Evolutionary conservation across 1,140 invertebrate species (phyloP), one percentile per base, ranked within the genome.

Genomic region (Cherax destructor): DNA sequence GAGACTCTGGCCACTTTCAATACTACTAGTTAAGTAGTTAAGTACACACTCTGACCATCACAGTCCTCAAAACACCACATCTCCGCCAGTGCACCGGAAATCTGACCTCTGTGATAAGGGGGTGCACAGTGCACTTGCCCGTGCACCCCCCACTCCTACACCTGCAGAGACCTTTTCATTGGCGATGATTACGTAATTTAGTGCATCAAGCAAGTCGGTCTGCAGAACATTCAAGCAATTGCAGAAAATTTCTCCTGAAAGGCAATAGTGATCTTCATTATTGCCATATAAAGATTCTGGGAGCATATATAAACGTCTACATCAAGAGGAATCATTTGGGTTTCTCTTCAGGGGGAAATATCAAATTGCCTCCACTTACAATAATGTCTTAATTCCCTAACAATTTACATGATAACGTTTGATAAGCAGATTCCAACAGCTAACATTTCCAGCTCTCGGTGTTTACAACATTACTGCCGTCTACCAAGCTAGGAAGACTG

Each of bases 1-100:
- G 30, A 41, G 30, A 41, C 30, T 81, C 79, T 81, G 79, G 79
- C 50, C 50, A 81, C 79, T 59, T 79, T 87, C 76, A 87, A 87
- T 87, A 87, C 86, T 79, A 49, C 86, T 41, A 87, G 86, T 87
- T 87, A 87, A 87, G 86, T 41, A 87, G 86, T 87, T 87, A 87
- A 87, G 86, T 80, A 87, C 86, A 87, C 80, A 80, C 59, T 87
- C 86, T 65, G 56, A 77, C 49, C 76, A 87, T 61, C 61, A 21
- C 65, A 79, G 59, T 65, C 30, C 56, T 78, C 50, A 50, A 61
- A 78, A 79, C 49, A 74, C 30, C 56, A 30, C 50, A 65, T 61
- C 52, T 78, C 52, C 24, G 30, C 30, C 16, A 30, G 11, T 24
- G 30, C 56, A 47, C 59, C 21, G 86, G n/a, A 41, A 87, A 49